Evolutionary conservation across 2,113 vertebrate species (phyloP), one percentile per base, ranked within the genome.

Genomic region (Sterrhoptilus dennistouni): DNA sequence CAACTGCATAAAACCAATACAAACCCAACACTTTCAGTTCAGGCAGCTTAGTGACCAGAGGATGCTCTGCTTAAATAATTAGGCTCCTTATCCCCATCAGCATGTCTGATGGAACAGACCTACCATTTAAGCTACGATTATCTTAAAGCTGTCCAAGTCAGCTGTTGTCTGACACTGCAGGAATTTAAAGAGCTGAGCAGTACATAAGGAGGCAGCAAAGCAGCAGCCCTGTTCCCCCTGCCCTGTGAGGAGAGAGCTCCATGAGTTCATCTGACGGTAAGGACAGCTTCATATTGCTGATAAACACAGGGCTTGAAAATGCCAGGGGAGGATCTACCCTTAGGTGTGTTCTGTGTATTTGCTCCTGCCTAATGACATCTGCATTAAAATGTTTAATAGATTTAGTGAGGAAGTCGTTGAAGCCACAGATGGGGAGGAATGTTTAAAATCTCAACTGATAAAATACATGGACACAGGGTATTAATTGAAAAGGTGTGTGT

Each of bases 31-130:
- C 31, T 42, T 68, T 21, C 4, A 3, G 21, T 27, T 57, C 6
- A 14, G 71, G 78, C 45, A 81, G 71, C 63, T 87, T 56, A 52
- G 76, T 81, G 90, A 71, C 64, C 9, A 3, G 59, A 86, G 47
- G 27, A 35, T 93, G 33, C 83, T 92, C 52, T 52, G 54, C 69
- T 69, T 87, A 87, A 83, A 38, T 56, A 52, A 20, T 85, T 96
- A 84, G 94, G 87, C 93, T 93, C 72, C 83, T 97, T 96, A 97
- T 93, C 88, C 88, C 91, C 45, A 3, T 96, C 89, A 72, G 90
- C 69, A 10, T 36, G 56, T 88, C 92, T 83, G 83, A 60, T 45
- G 72, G 74, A 83, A n/a, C 47, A 60, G 56, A 31, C 87, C 47
- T 75, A 3, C 35, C 0, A 1, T 71, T 78, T 96, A 97, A 97